phyloP scores from a whole-genome alignment of 2,113 vertebrate species.

The Verasper variegatus region DNA sequence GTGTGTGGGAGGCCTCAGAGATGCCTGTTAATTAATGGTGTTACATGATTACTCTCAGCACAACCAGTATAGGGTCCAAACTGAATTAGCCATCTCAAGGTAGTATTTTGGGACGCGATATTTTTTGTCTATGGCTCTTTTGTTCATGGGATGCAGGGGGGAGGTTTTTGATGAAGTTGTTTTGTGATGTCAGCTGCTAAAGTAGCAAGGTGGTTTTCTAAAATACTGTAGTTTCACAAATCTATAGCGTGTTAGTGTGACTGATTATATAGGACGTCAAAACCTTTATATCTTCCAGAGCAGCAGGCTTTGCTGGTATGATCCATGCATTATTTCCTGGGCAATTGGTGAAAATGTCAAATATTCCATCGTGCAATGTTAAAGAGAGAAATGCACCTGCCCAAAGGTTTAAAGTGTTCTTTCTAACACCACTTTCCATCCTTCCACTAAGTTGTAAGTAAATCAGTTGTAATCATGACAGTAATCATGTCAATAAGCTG shows the following conservation, averaged over 20 bases:
- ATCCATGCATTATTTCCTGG: too few species aligned
- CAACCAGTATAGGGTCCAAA: constrained; percentile 51
- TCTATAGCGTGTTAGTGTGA: background rate
- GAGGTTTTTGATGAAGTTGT: background rate
- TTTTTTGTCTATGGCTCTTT: constrained; percentile 2
- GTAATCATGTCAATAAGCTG: too few species aligned
- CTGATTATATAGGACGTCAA: too few species aligned
- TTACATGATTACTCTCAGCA: constrained; percentile 65
- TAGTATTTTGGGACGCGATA: constrained; percentile 45
- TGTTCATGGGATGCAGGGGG: background rate
- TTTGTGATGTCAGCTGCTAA: background rate
- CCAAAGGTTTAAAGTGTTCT: too few species aligned
- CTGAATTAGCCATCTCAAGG: constrained; percentile 43
- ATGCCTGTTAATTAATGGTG: constrained; percentile 78
- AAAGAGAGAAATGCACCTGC: too few species aligned
- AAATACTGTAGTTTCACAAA: background rate
- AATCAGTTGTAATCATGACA: too few species aligned
- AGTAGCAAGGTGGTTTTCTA: background rate
- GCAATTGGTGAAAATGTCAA: too few species aligned
- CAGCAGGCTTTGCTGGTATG: too few species aligned
- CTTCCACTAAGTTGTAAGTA: too few species aligned
- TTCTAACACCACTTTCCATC: too few species aligned
- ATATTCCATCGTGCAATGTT: too few species aligned
- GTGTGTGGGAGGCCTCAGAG: constrained; percentile 78
- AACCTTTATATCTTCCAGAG: too few species aligned